Evolutionary conservation across 2,888 invertebrate species (phyloP), one percentile per base, ranked within the genome.

Genomic region (Hermaeophaga mercurialis): DNA sequence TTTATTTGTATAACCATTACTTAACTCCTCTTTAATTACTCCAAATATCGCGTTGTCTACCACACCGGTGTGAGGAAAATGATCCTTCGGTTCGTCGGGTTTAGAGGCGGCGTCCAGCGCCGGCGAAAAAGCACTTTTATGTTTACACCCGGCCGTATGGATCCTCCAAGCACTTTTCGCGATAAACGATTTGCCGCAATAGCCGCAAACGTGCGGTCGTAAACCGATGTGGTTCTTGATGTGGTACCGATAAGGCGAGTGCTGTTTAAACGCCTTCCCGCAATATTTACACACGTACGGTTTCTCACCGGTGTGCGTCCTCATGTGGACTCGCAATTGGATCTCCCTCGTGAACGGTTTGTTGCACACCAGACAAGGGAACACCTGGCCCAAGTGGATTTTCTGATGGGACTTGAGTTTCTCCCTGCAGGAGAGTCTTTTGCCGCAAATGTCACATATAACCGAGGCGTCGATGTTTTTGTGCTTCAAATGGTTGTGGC

Each of bases 171-270:
- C 54, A 6, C 46, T 49, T 72, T 81, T 81, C 58, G 84, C 82
- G 22, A 83, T 83, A 74, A 84, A 84, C 18, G 82, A 82, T 67
- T 83, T 82, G 1, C 79, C 79, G 73, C 84, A 84, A 59, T 81
- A 72, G 58, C 71, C 77, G 71, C 84, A 84, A 52, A 74, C 75
- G 75, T 83, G 84, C 0, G 84, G 84, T 56, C 82, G 77, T 63
- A 82, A 81, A 34, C 84, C 84, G 62, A 81, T 82, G 76, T 84
- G 84, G 70, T 82, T 82, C 70, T 84, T 76, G 72, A 82, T 83
- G 72, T 85, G 85, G 58, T 84, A 54, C 14, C 46, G 50, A 76
- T 79, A 56, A 75, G 76, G 2, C 4, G 53, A 53, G 7, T 53
- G 48, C n/a, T 56, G 78, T 75, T 0, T 75, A 74, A 85, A 65